These are phyloP conservation scores for Dunckerocampus dactyliophorus DNA, from an alignment of 2,113 vertebrate genomes.

Conservation along the genomic window DNA sequence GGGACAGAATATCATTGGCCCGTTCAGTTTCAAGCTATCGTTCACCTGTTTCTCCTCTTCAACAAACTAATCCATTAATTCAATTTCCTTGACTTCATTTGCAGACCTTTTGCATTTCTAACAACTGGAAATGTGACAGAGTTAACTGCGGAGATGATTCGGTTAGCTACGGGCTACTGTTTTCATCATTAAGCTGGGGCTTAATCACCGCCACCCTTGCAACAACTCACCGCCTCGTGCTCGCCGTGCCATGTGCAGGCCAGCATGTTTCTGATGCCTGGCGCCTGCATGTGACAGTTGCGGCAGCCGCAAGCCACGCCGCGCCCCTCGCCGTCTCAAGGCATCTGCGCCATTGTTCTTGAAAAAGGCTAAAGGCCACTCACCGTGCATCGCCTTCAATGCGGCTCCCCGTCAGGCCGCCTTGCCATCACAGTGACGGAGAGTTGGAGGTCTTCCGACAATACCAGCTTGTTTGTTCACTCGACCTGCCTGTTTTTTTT, in stretches of 20 bases:
- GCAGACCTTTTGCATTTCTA: conserved; percentile 45
- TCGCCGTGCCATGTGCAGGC: conserved; percentile 53
- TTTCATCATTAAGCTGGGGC: conserved; percentile 56
- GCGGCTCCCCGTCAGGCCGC: conserved; percentile 38
- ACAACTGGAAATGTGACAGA: conserved; percentile 51
- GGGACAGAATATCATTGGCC: conserved; percentile 3
- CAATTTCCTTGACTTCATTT: conserved; percentile 44
- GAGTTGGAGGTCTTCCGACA: conserved; percentile 10
- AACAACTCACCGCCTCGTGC: conserved; percentile 45
- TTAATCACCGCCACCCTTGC: conserved; percentile 54
- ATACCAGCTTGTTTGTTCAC: conserved; percentile 34
- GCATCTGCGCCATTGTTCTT: conserved; percentile 61
- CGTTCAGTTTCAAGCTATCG: conserved; percentile 10
- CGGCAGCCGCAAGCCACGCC: conserved; percentile 45
- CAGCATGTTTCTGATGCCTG: conserved; percentile 55
- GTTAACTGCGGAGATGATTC: conserved; percentile 54
- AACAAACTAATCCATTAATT: conserved; percentile 47
- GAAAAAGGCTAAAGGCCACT: conserved; percentile 63
- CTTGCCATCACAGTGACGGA: conserved; percentile 30
- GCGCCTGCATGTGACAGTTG: conserved; percentile 71
- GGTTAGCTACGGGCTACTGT: conserved; percentile 61
- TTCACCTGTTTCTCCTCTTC: conserved; percentile 33
- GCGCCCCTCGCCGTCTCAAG: conserved; percentile 59
- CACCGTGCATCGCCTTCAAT: conserved; percentile 47
- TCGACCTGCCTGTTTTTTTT: conserved; percentile 5